Evolutionary conservation across 2,113 vertebrate species (phyloP).

Genomic region (Gadus chalcogrammus): DNA sequence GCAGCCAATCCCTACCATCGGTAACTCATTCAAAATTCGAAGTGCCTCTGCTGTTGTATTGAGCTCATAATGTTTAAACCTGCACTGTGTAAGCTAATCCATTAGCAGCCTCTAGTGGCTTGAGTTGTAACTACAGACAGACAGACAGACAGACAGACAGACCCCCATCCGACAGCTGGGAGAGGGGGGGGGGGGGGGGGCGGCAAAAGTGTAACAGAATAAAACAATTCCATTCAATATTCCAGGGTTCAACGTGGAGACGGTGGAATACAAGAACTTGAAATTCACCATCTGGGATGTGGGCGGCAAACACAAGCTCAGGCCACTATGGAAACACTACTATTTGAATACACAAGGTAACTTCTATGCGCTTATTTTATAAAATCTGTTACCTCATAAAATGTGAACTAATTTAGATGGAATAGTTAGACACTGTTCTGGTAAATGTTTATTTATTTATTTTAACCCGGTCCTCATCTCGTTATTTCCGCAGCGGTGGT

Average conservation of each 20-base stretch:
- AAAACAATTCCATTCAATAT: not conserved
- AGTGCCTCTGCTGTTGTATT: too few relatives aligned
- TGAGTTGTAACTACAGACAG: not conserved
- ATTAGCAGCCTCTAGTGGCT: not conserved
- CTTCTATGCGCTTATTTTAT: not conserved
- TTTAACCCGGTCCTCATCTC: not conserved
- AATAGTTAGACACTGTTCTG: not conserved
- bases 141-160: not conserved
- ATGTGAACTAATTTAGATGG: too few relatives aligned
- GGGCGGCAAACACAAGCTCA: slow-evolving; percentile 95
- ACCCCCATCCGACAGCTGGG: not conserved
- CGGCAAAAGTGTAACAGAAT: not conserved
- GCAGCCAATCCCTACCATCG: slow-evolving; percentile 98
- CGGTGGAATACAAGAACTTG: slow-evolving; percentile 97
- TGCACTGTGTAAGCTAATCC: not conserved
- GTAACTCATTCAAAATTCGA: slow-evolving; percentile 56
- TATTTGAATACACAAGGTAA: slow-evolving; percentile 98
- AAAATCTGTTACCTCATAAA: too few relatives aligned
- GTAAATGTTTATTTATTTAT: not conserved
- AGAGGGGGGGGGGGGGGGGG: too few relatives aligned
- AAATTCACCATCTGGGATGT: slow-evolving; percentile 99
- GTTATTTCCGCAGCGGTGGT: slow-evolving; percentile 80
- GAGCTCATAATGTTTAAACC: not conserved
- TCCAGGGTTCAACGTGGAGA: slow-evolving; percentile 96
- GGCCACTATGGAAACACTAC: slow-evolving; percentile 98